These are phyloP conservation scores for Diachasma alloeum DNA, from an alignment of 1,140 invertebrate species.

Conservation along the genomic window DNA sequence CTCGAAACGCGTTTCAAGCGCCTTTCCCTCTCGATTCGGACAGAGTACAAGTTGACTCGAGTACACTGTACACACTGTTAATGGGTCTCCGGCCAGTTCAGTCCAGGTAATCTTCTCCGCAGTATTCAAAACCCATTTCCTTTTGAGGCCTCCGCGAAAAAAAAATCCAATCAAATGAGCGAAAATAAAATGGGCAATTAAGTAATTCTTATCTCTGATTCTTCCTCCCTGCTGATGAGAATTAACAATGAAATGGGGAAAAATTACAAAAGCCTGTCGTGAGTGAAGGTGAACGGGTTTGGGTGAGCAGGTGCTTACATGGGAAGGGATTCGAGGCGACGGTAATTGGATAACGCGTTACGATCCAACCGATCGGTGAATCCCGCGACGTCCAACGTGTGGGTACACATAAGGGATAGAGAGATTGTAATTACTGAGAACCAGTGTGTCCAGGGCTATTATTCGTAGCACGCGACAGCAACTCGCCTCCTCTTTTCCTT, in stretches of 20 bases:
- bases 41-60: slow-evolving; percentile 43
- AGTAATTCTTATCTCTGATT: background rate
- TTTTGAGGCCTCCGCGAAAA: background rate
- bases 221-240: background rate
- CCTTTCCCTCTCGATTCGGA: slow-evolving; percentile 1
- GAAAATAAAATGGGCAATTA: background rate
- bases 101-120: slow-evolving; percentile 32
- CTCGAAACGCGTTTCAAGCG: background rate
- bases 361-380: slow-evolving; percentile 10
- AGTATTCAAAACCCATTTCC: background rate
- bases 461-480: background rate
- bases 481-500: background rate
- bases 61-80: slow-evolving; percentile 49
- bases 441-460: background rate
- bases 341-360: slow-evolving; percentile 13
- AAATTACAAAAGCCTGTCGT: background rate
- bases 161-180: background rate
- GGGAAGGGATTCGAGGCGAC: background rate
- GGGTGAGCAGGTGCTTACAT: background rate
- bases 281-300: slow-evolving; percentile 2
- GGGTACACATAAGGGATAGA: slow-evolving; percentile 2
- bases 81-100: slow-evolving; percentile 37
- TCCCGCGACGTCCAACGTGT: background rate
- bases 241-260: background rate
- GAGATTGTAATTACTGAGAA: slow-evolving; percentile 6